Percentiles rank a stretch among this genome's conserved stretches.
phyloP scores from a whole-genome alignment of 1,140 invertebrate species.

The Araneus ventricosus region DNA sequence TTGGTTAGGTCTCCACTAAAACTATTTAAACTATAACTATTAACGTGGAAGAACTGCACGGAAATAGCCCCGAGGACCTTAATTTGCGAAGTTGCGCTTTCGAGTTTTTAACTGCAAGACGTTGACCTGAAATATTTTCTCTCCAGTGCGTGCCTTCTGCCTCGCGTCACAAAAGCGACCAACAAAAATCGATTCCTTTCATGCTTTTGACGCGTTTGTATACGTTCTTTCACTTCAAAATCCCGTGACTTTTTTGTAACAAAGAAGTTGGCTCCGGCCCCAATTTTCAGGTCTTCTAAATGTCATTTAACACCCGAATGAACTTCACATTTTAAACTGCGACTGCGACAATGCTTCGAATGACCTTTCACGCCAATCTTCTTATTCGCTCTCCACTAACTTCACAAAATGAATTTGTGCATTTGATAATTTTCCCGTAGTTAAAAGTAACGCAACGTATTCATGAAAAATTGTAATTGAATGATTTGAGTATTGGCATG shows the following conservation, averaged over 20 bases:
- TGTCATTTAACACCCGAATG: conserved; percentile 14
- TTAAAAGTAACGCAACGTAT: too few species aligned
- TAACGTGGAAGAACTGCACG: too few species aligned
- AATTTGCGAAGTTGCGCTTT: background rate
- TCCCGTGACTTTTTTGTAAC: conserved; percentile 4
- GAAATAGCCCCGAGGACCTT: background rate
- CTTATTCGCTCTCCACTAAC: too few species aligned
- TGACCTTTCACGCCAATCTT: background rate
- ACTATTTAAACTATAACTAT: too few species aligned
- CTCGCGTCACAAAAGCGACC: background rate
- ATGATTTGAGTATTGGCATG: too few species aligned
- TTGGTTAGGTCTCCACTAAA: too few species aligned
- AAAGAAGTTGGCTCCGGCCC: conserved; percentile 3
- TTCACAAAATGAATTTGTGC: too few species aligned
- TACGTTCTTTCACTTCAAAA: conserved; percentile 26
- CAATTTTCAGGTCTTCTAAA: conserved; percentile 1
- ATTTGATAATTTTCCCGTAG: too few species aligned
- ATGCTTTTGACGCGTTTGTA: conserved; percentile 17
- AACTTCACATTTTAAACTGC: background rate
- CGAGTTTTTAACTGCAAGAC: background rate
- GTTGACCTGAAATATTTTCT: conserved; percentile 21
- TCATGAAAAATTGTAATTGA: too few species aligned
- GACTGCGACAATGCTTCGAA: background rate
- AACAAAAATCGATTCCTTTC: conserved; percentile 26
- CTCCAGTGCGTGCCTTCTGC: background rate